Conservation (phyloP, 2,797 vertebrate genomes). For the Poecilia wingei region DNA sequence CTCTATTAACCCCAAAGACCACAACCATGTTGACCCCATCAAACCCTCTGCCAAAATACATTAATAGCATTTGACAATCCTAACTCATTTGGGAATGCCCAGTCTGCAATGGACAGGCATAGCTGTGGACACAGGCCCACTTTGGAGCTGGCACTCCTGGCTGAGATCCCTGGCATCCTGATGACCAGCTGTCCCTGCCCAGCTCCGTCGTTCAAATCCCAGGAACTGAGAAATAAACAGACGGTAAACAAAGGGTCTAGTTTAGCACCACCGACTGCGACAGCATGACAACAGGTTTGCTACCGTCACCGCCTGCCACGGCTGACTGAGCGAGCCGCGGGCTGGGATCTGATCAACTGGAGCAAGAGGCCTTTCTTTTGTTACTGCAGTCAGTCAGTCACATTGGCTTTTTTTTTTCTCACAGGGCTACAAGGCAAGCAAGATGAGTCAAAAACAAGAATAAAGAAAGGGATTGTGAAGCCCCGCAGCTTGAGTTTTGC, state of each 20-base stretch:
- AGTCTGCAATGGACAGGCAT: conserved; percentile 44
- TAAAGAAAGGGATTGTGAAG: conserved; percentile 43
- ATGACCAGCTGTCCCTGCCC: conserved; percentile 71
- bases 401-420: conserved; percentile 34
- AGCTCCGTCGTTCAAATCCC: conserved; percentile 60
- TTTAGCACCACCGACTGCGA: conserved; percentile 56
- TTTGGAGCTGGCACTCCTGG: conserved; percentile 56
- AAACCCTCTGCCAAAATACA: conserved; percentile 22
- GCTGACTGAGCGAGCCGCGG: conserved; percentile 16
- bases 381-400: conserved; percentile 58
- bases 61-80: conserved; percentile 37
- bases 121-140: conserved; percentile 44
- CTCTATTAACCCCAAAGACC: conserved; percentile 16
- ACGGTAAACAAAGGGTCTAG: conserved; percentile 73
- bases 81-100: conserved; percentile 40
- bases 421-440: conserved; percentile 46
- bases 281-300: conserved; percentile 63
- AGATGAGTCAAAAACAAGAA: conserved; percentile 53
- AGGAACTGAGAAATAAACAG: conserved; percentile 76
- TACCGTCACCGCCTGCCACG: conserved; percentile 36
- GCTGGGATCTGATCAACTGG: conserved; percentile 3
- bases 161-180: conserved; percentile 67
- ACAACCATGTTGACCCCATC: conserved; percentile 25
- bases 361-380: conserved; percentile 26
- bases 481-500: conserved; percentile 27